A percentile compares a stretch with the other conserved stretches of the same genome.
phyloP scores from a whole-genome alignment of 2,797 vertebrate genomes.

The Meda fulgida region DNA sequence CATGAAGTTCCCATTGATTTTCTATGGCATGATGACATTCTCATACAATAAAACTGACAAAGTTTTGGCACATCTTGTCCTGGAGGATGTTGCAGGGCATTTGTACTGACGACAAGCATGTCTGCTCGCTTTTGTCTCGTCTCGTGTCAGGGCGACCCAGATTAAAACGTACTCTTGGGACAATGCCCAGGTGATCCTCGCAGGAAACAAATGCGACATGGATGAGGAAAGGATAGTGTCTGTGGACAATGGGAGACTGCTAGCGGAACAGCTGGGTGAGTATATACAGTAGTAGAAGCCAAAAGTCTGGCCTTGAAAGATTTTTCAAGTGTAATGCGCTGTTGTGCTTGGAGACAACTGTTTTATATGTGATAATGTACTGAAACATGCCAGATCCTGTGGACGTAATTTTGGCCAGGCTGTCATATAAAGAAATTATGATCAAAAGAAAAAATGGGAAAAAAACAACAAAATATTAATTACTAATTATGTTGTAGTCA shows the following conservation, averaged over 20 bases:
- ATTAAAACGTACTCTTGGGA: constrained; percentile 99
- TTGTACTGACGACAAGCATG: constrained; percentile 1
- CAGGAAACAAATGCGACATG: constrained; percentile 97
- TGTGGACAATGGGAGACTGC: constrained; percentile 88
- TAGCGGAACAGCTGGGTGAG: constrained; percentile 97
- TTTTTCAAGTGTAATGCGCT: background rate
- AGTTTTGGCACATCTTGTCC: constrained; percentile 15
- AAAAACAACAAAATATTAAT: background rate
- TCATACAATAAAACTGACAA: constrained; percentile 3
- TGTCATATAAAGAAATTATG: background rate
- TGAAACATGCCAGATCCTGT: background rate
- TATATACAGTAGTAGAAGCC: background rate
- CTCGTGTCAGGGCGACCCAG: constrained; percentile 90
- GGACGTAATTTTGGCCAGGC: background rate
- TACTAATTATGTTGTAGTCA: background rate
- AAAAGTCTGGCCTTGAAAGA: background rate
- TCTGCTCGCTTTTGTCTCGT: constrained; percentile 33
- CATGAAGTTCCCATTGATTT: background rate
- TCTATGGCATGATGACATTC: constrained; percentile 14
- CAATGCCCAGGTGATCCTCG: constrained; percentile 96
- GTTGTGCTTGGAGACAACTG: background rate
- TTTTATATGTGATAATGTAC: background rate
- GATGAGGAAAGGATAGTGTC: constrained; percentile 94
- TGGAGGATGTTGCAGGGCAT: background rate
- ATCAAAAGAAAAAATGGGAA: background rate